Evolutionary conservation across 2,888 invertebrate genomes (phyloP).

Genomic region (Leucoma salicis): DNA sequence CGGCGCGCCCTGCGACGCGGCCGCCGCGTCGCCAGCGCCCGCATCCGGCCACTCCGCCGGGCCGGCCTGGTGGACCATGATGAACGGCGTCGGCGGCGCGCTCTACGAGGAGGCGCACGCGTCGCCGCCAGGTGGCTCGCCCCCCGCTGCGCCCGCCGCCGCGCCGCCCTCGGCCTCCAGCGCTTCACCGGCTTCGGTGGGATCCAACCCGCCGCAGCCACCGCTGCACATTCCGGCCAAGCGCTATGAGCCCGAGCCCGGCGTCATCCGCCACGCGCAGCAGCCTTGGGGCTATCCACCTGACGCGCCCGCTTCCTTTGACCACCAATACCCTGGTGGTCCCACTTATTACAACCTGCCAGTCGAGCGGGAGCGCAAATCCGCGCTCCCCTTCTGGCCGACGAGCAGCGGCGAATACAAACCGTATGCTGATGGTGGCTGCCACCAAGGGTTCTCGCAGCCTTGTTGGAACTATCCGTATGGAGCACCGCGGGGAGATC

Average conservation of each 20-base stretch:
- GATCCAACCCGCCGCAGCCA: constrained; percentile 88
- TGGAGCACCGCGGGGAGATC: constrained; percentile 84
- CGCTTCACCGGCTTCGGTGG: constrained; percentile 82
- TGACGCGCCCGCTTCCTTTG: constrained; percentile 84
- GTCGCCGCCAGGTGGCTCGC: constrained; percentile 82
- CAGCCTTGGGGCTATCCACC: constrained; percentile 90
- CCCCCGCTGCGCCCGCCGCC: constrained; percentile 86
- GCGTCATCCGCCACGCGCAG: constrained; percentile 90
- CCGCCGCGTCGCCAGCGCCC: constrained; percentile 88
- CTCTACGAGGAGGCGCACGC: constrained; percentile 88
- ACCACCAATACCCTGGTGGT: constrained; percentile 86
- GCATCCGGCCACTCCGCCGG: constrained; percentile 92
- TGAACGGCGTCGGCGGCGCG: constrained; percentile 90
- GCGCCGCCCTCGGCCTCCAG: constrained; percentile 83
- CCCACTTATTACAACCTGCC: constrained; percentile 90
- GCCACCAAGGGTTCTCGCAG: constrained; percentile 87
- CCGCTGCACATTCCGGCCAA: constrained; percentile 95
- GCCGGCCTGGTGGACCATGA: constrained; percentile 93
- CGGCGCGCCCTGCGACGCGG: constrained; percentile 86
- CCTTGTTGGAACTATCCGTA: constrained; percentile 89
- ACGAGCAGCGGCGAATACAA: constrained; percentile 84
- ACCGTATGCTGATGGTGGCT: constrained; percentile 82
- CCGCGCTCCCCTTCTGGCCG: constrained; percentile 87
- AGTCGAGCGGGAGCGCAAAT: constrained; percentile 84
- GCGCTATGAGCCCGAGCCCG: constrained; percentile 85